Evolutionary conservation across 2,888 invertebrate genomes (phyloP), one percentile per base, ranked within the genome.

Genomic region (Pasiphila rectangulata): DNA sequence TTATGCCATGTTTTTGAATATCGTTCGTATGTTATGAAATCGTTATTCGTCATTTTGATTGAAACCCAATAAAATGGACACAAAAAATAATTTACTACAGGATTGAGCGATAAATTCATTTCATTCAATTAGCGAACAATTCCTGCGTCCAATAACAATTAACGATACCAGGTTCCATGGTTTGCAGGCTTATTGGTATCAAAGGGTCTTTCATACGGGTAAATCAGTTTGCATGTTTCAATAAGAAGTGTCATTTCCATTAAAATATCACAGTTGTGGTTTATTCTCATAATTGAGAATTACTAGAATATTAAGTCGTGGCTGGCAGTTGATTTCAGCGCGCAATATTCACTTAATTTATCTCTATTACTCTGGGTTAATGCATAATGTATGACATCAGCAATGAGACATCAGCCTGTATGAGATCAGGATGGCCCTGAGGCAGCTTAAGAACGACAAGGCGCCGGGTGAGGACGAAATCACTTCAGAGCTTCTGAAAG

Each of bases 171-270:
- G 65, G 59, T 66, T 64, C 61, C 61, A 42, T 66, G 67, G 66
- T 69, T 64, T 67, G 69, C 60, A 68, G 66, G 51, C 59, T 48
- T 59, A 60, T 60, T 52, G 60, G 56, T 67, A 68, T 69, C 66
- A 63, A 69, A 69, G 55, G 32, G 43, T 60, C 55, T 70, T 67
- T 72, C 67, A 75, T 70, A 54, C 67, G 60, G 70, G 72, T 75
- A 70, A 72, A 75, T 73, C 64, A 73, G 64, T 68, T 62, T 67
- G 64, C 59, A 61, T 69, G 66, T 69, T 74, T 64, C 69, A 58
- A 71, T 72, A 70, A n/a, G n/a, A n/a, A 70, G 70, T 71, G 70
- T 67, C 64, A 59, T 63, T 54, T 69, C 62, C 60, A 61, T 66
- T 69, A 68, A 65, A 69, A 67, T 59, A 54, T 57, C 39, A 57